These are phyloP conservation scores for Antrozous pallidus DNA, from an alignment of 2,797 vertebrate species.

Conservation along the genomic window DNA sequence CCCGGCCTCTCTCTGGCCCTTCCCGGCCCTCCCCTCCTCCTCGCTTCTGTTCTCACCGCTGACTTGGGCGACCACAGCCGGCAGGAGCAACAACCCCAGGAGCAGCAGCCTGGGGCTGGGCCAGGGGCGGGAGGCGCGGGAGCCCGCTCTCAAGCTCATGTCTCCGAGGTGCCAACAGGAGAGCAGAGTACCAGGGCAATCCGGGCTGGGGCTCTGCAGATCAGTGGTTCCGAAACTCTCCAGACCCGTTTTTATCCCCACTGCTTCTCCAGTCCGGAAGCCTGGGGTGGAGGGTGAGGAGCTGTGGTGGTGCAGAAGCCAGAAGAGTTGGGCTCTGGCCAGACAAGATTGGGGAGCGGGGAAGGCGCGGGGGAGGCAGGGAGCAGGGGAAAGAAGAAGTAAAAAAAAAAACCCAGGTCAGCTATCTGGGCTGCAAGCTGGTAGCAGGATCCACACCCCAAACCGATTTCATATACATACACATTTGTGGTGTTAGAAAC, in stretches of 20 bases:
- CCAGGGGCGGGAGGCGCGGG: accelerated
- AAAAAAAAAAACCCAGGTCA: not conserved
- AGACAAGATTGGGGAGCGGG: slow-evolving; percentile 24
- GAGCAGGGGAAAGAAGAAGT: not conserved
- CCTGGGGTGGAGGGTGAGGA: not conserved
- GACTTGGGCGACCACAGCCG: not conserved
- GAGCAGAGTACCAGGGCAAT: accelerated
- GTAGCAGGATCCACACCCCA: not conserved
- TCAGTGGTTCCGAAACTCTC: not conserved
- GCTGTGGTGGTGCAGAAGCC: not conserved
- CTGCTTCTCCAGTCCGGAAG: not conserved
- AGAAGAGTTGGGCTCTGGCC: slow-evolving; percentile 15
- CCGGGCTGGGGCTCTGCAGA: not conserved
- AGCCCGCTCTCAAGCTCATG: not conserved
- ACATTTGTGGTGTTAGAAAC: not conserved
- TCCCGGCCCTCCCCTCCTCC: accelerated
- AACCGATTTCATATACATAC: not conserved
- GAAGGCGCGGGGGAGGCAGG: no score
- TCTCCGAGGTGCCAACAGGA: not conserved
- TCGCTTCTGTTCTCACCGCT: not conserved
- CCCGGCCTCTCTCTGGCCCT: accelerated
- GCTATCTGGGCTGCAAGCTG: not conserved
- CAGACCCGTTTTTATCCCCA: slow-evolving; percentile 30
- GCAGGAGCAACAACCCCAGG: slow-evolving; percentile 43
- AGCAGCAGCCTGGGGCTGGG: not conserved